Evolutionary conservation across 2,797 vertebrate species (phyloP), one percentile per base, ranked within the genome.

Genomic region (Characodon lateralis): DNA sequence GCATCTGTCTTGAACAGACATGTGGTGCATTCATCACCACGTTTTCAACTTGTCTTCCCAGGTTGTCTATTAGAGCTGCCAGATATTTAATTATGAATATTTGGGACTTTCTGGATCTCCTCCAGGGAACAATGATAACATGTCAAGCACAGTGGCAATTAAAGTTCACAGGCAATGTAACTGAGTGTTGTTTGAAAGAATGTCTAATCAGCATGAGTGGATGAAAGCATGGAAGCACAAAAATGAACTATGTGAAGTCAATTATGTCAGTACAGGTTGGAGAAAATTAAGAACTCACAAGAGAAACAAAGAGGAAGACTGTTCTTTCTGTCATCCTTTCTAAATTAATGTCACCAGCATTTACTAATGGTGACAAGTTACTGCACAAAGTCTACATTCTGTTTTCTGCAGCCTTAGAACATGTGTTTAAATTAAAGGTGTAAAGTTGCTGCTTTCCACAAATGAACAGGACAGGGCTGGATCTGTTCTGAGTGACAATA

Each of bases 141-240:
- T 18, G 31, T 41, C 61, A 75, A 75, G 48, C 61, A 53, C 48
- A 51, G 48, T 35, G 41, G 74, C 53, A 68, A 68, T 20, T 26
- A 35, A 56, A 55, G 43, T 31, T 24, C 9, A 22, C 24, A 46
- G 73, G 24, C 18, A 69, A 56, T 41, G 56, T 28, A 69, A 56
- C 63, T 28, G 26, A 76, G 74, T 43, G 74, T 20, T 41, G 51
- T 9, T 16, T 66, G 51, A 26, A 35, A 41, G 16, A 55, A 68
- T 55, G 50, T 69, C 35, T 56, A 55, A 56, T 56, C 51, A 76
- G 66, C 13, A 24, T 4, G 14, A 76, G 74, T 68, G 65, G 74
- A 76, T 69, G 51, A 69, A 76, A 69, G 74, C 74, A 31, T 24
- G 16, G 51, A 22, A 0, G 0, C 51, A 20, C 13, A 16, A 35